A percentile compares a stretch with the other conserved stretches of the same genome.
These are phyloP conservation scores for Halcyon smyrnensis DNA, from an alignment of 2,797 vertebrate species.

Conservation along the genomic window DNA sequence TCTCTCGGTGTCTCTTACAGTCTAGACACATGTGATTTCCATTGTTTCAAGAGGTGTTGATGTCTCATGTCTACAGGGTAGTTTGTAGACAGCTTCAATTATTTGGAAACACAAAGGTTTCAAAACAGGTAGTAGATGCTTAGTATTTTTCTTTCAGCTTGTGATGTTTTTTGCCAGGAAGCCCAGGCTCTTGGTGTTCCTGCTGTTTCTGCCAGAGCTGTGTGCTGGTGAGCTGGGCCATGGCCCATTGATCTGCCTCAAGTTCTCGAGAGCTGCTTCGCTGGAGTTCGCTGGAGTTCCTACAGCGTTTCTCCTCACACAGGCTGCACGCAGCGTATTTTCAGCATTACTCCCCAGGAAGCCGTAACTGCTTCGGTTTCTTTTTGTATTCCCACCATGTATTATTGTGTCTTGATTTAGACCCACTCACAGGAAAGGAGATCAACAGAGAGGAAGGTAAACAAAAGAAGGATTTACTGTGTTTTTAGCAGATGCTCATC, in stretches of 20 bases:
- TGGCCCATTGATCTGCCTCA: accelerated
- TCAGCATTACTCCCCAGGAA: neutral
- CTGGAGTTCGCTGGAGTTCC: neutral
- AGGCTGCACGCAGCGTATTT: neutral
- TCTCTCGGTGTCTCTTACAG: no score
- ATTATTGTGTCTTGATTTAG: neutral
- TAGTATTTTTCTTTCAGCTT: neutral
- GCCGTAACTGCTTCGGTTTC: accelerated
- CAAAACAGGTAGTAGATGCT: neutral
- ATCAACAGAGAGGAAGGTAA: neutral
- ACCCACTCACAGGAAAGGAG: neutral
- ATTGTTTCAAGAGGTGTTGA: neutral
- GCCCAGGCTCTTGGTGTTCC: neutral
- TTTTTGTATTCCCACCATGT: neutral
- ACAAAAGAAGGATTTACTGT: neutral
- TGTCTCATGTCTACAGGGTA: accelerated
- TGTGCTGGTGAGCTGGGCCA: accelerated
- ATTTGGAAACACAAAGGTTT: neutral
- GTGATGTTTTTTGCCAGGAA: neutral
- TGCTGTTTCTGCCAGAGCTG: neutral
- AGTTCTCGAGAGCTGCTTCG: neutral
- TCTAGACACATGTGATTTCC: accelerated
- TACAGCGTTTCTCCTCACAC: accelerated
- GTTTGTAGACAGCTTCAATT: neutral
- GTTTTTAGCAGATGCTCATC: neutral